Evolutionary conservation across 2,888 invertebrate species (phyloP).

Genomic region (Pediacus dermestoides): DNA sequence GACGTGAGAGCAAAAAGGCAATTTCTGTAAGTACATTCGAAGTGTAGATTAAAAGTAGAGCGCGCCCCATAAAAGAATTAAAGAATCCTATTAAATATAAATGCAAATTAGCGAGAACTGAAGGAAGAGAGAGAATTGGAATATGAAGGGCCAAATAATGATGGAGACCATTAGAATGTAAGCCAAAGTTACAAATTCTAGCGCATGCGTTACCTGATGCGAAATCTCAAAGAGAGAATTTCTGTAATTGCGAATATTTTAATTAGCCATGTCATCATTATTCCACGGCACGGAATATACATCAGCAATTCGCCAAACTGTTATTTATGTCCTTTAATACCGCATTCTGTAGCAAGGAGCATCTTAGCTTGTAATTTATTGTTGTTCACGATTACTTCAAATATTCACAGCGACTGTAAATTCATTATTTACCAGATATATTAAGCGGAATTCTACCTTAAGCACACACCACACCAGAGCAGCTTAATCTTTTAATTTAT

Average conservation of each 20-base stretch:
- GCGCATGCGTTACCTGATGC: too few relatives aligned
- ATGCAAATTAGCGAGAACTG: conserved; percentile 2
- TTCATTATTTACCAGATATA: conserved; percentile 3
- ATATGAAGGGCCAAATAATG: too few relatives aligned
- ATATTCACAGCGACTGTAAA: conserved; percentile 2
- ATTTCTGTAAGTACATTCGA: too few relatives aligned
- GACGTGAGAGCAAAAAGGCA: too few relatives aligned
- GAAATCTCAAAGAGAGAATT: too few relatives aligned
- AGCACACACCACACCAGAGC: neutral
- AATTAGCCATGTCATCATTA: conserved; percentile 43
- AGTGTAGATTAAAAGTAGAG: conserved; percentile 2
- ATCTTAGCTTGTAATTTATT: conserved; percentile 5
- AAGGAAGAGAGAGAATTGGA: too few relatives aligned
- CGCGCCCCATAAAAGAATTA: conserved; percentile 1
- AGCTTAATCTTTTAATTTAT: too few relatives aligned
- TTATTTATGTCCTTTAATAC: conserved; percentile 35
- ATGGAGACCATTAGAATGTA: too few relatives aligned
- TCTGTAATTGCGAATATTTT: conserved; percentile 38
- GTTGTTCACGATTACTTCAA: neutral
- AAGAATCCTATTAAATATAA: conserved; percentile 5
- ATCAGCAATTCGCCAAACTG: conserved; percentile 31
- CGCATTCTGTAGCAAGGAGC: conserved; percentile 9
- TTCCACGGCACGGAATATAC: conserved; percentile 26
- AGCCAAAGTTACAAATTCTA: too few relatives aligned
- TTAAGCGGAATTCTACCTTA: conserved; percentile 1